These are phyloP conservation scores for Gila orcuttii DNA, from an alignment of 2,113 vertebrate genomes.

Conservation along the genomic window DNA sequence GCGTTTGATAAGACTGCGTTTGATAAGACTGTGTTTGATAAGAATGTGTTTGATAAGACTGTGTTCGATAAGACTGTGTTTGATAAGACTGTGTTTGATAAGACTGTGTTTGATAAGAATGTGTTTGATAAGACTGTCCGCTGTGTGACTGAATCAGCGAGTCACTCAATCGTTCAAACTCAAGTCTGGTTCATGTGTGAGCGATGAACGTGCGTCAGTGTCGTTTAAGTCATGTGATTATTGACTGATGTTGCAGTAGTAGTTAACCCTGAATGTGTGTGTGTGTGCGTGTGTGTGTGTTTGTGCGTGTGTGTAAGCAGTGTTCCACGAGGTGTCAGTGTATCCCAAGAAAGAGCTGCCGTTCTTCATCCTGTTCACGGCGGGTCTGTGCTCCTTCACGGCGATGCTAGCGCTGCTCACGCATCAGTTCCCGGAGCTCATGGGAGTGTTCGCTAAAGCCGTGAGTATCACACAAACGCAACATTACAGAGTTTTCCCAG, in stretches of 20 bases:
- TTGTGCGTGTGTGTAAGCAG: conserved; percentile 74
- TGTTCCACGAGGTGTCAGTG: conserved; percentile 99
- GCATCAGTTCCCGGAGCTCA: conserved; percentile 98
- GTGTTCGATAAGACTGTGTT: too few species aligned
- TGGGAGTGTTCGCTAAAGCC: conserved; percentile 98
- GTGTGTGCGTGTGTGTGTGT: conserved; percentile 39
- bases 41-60: too few species aligned
- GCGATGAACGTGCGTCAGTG: neutral
- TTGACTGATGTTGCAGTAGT: neutral
- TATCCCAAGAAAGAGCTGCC: conserved; percentile 99
- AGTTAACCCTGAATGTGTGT: conserved; percentile 38
- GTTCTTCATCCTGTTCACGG: conserved; percentile 99
- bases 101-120: too few species aligned
- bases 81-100: too few species aligned
- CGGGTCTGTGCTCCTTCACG: conserved; percentile 97
- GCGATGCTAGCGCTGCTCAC: conserved; percentile 98
- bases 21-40: too few species aligned
- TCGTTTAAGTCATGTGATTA: neutral
- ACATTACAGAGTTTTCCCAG: too few species aligned
- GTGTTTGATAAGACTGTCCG: too few species aligned
- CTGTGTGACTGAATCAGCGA: too few species aligned
- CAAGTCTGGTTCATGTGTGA: too few species aligned
- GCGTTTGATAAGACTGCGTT: too few species aligned
- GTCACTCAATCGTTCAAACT: too few species aligned
- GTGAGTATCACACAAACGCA: conserved; percentile 78